Conservation (phyloP, 2,797 vertebrate species). For the Lemur catta region DNA sequence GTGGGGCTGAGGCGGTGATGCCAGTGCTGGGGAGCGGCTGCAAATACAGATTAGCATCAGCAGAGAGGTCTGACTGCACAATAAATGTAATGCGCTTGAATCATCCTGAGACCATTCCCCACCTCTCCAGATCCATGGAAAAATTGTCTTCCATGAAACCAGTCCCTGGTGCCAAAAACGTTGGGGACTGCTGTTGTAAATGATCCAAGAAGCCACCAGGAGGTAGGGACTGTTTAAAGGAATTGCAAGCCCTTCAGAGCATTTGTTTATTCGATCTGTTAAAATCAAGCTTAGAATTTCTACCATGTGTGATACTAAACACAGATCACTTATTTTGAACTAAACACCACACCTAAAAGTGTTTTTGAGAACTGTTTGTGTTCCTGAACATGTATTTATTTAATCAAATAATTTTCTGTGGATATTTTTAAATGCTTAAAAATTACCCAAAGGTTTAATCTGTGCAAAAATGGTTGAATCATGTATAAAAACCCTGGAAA, state of each 20-base stretch:
- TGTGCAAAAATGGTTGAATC: background rate
- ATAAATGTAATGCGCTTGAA: no score
- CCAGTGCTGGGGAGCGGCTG: no score
- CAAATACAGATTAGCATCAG: no score
- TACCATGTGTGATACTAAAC: background rate
- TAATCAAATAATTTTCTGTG: conserved; percentile 16
- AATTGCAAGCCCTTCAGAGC: background rate
- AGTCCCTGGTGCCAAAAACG: no score
- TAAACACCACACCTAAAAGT: background rate
- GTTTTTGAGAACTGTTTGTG: background rate
- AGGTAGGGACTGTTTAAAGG: background rate
- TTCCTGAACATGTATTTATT: conserved; percentile 4
- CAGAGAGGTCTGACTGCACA: no score
- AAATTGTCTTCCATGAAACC: no score
- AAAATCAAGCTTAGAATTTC: background rate
- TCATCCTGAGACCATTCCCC: no score
- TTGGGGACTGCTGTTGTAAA: background rate
- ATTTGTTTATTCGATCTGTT: background rate
- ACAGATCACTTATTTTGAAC: background rate
- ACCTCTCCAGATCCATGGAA: no score
- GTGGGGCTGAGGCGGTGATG: no score
- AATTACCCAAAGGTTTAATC: background rate
- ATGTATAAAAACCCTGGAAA: background rate
- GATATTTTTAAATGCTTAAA: background rate
- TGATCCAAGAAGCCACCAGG: background rate